phyloP scores from a whole-genome alignment of 2,113 vertebrate species.

The Harpagus bidentatus region DNA sequence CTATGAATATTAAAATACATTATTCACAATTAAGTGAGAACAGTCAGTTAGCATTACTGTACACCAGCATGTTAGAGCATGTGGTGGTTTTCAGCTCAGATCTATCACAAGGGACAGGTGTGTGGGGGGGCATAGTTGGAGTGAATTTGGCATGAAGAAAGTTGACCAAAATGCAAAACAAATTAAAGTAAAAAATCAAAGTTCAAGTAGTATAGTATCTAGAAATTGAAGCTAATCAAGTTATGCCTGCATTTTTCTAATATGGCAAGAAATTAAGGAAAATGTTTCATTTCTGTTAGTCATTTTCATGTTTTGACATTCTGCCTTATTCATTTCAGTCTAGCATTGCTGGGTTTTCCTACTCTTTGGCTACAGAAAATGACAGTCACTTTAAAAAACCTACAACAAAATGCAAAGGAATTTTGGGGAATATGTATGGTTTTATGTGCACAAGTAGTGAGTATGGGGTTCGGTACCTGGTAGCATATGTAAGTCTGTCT shows the following conservation, averaged over 20 bases:
- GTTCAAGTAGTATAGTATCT: neutral
- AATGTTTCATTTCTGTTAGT: neutral
- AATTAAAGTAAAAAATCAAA: neutral
- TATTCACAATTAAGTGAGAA: neutral
- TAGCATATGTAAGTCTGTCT: neutral
- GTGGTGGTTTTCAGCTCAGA: neutral
- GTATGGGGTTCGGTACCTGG: neutral
- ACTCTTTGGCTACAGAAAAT: neutral
- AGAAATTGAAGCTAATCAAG: neutral
- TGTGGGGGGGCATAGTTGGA: neutral
- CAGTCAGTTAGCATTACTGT: neutral
- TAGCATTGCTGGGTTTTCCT: neutral
- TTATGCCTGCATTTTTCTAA: neutral
- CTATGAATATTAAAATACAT: neutral
- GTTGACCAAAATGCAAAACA: slow-evolving; percentile 13
- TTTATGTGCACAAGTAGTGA: neutral
- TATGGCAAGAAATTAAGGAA: slow-evolving; percentile 10
- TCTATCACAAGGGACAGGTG: fast-evolving
- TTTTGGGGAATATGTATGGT: neutral
- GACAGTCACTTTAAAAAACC: neutral
- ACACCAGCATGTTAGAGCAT: fast-evolving
- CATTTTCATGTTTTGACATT: neutral
- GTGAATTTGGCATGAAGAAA: neutral
- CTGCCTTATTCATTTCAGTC: neutral
- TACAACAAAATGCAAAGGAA: neutral